Evolutionary conservation across 2,113 vertebrate genomes (phyloP), one percentile per base, ranked within the genome.

Genomic region (Nipponia nippon): DNA sequence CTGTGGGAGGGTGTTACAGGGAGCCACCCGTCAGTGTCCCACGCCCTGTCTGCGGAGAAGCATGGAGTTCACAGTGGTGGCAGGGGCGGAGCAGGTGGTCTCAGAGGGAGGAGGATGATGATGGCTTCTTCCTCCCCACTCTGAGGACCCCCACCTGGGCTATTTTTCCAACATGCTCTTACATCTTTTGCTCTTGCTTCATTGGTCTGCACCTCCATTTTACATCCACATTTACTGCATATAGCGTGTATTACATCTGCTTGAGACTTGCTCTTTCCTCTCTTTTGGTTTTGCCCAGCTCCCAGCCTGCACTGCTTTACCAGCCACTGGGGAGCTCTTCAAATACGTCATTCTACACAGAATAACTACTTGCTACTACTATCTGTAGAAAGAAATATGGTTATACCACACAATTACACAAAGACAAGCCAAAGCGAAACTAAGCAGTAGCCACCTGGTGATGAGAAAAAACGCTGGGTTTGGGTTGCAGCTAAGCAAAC

Each of bases 11-110:
- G 16, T 34, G 22, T 30, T 20, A 29, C 2, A 59, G 56, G 1
- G 42, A 89, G 55, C 7, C n/a, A 61, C 7, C 8, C 0, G 0
- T 3, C 27, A 46, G 44, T 1, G 5, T 82, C 73, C 44, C n/a
- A 34, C 3, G 0, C 26, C 65, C 32, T 22, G 11, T 11, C 40
- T 29, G 22, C 29, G 30, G 23, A 78, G 40, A 89, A 55, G 26
- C n/a, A n/a, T 11, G 27, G 62, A 15, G 15, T n/a, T 76, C 23
- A 17, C 55, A 18, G 53, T 2, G 34, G 58, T n/a, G 38, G 53
- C 50, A 87, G 36, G 6, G 26, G 13, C 26, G 23, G 69, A 49
- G 25, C 40, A 58, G 19, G 4, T 16, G 23, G 9, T 83, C 22
- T 47, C 20, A 23, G 46, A 15, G 78, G 50, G 12, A 86, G 1